Conservation (phyloP, 2,888 invertebrate genomes). For the Apoderus coryli region DNA sequence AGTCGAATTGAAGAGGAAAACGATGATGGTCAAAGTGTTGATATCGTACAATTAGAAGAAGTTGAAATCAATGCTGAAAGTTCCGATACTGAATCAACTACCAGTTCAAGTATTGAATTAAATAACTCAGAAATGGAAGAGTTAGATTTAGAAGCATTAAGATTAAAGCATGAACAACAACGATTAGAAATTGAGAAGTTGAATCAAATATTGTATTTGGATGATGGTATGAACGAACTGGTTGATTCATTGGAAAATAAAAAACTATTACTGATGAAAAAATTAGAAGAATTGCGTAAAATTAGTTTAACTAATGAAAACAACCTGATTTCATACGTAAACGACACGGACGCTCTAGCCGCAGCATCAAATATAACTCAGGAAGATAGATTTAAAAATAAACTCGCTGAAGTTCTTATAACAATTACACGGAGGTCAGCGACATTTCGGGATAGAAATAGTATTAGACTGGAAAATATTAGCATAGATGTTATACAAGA, state of each 20-base stretch:
- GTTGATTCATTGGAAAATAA: slow-evolving; percentile 29
- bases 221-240: slow-evolving; percentile 31
- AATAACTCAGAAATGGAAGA: slow-evolving; percentile 24
- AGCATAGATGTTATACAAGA: slow-evolving; percentile 23
- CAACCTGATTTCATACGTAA: slow-evolving; percentile 28
- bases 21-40: slow-evolving; percentile 14
- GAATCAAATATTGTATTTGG: slow-evolving; percentile 22
- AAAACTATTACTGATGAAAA: slow-evolving; percentile 26
- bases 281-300: slow-evolving; percentile 29
- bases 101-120: slow-evolving; percentile 20
- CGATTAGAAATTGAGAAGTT: slow-evolving; percentile 24
- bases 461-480: slow-evolving; percentile 29
- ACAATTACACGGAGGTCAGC: slow-evolving; percentile 29
- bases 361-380: slow-evolving; percentile 27
- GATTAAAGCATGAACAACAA: slow-evolving; percentile 24
- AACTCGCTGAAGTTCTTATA: slow-evolving; percentile 30
- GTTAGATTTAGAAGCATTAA: slow-evolving; percentile 23
- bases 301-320: slow-evolving; percentile 25
- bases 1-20: slow-evolving; percentile 15
- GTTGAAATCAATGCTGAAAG: slow-evolving; percentile 12
- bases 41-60: slow-evolving; percentile 15
- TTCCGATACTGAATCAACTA: slow-evolving; percentile 13
- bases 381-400: slow-evolving; percentile 27
- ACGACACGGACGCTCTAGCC: slow-evolving; percentile 27
- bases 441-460: slow-evolving; percentile 30